Percentiles rank a stretch among this genome's conserved stretches.
phyloP scores from a whole-genome alignment of 2,113 vertebrate genomes.

The Indri indri region DNA sequence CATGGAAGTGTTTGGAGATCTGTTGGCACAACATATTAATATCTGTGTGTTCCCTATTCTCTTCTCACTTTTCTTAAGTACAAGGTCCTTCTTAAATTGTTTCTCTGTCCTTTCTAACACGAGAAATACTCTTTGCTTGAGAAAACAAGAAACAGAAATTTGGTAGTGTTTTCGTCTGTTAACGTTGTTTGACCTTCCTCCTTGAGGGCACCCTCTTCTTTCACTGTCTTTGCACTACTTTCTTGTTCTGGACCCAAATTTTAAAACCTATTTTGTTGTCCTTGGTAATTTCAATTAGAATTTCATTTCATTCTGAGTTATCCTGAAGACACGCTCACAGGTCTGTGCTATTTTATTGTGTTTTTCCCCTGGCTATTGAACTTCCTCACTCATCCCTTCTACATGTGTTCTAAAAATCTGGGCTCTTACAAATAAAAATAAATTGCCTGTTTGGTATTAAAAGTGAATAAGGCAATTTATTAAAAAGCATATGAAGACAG shows the following conservation, averaged over 20 bases:
- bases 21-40: neutral
- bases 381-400: accelerated
- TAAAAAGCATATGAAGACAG: neutral
- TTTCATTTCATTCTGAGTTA: neutral
- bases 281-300: neutral
- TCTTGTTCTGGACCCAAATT: neutral
- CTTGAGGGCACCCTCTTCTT: accelerated
- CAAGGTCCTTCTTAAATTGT: neutral
- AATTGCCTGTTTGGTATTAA: neutral
- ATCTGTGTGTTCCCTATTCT: neutral
- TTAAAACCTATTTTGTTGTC: neutral
- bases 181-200: accelerated
- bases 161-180: neutral
- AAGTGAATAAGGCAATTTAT: neutral
- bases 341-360: neutral
- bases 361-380: neutral
- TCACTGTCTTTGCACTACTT: neutral
- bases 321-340: accelerated
- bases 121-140: neutral
- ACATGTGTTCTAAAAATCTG: neutral
- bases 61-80: neutral
- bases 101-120: neutral
- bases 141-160: neutral
- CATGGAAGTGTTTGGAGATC: neutral
- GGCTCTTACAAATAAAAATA: neutral